These are phyloP conservation scores for Acleris laterana DNA, from an alignment of 2,888 invertebrate genomes.

Conservation along the genomic window DNA sequence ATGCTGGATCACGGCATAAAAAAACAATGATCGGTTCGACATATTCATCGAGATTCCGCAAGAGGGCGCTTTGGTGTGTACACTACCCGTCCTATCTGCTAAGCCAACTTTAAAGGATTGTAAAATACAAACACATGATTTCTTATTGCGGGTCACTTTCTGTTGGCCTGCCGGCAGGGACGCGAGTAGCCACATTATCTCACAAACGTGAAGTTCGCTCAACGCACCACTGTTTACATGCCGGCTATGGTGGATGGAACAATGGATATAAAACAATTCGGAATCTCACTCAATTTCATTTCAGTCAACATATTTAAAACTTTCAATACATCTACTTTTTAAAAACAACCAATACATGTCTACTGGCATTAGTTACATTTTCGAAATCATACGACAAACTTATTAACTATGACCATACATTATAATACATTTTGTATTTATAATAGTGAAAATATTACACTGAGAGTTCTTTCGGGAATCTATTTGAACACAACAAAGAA, in stretches of 20 bases:
- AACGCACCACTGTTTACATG: conserved; percentile 2
- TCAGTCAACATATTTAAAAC: conserved; percentile 33
- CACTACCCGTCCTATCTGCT: not conserved
- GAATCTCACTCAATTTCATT: conserved; percentile 51
- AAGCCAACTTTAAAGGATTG: not conserved
- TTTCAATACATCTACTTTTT: conserved; percentile 28
- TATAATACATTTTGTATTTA: conserved; percentile 26
- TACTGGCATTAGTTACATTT: conserved; percentile 4
- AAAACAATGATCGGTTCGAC: not conserved
- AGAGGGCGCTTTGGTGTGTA: conserved; percentile 9
- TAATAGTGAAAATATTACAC: conserved; percentile 30
- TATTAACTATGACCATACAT: conserved; percentile 34
- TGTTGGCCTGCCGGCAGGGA: not conserved
- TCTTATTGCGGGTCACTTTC: not conserved
- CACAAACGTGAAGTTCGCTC: not conserved
- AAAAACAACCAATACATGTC: conserved; percentile 13
- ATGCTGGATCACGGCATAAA: conserved; percentile 10
- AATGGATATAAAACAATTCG: conserved; percentile 39
- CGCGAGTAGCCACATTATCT: not conserved
- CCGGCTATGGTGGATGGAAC: conserved; percentile 16
- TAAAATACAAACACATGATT: not conserved
- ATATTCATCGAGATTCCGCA: conserved; percentile 7
- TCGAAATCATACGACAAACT: conserved; percentile 30
- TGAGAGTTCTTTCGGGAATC: conserved; percentile 26
- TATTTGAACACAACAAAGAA: conserved; percentile 22